Evolutionary conservation across 2,113 vertebrate genomes (phyloP).

Genomic region (Microcebus lehilahytsara): DNA sequence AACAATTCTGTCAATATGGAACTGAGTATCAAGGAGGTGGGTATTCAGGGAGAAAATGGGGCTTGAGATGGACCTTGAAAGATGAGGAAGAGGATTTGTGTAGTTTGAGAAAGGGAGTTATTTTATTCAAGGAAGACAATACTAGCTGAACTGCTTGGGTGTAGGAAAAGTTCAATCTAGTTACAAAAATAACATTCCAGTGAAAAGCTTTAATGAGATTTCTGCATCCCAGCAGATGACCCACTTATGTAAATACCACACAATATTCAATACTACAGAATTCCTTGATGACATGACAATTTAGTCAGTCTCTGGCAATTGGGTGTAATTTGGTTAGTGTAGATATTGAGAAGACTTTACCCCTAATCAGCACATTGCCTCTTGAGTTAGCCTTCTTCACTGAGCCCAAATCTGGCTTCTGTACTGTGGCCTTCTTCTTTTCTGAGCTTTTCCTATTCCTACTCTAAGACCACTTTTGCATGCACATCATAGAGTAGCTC

Average conservation of each 20-base stretch:
- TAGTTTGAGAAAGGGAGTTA: constrained; percentile 33
- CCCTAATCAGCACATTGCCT: constrained; percentile 24
- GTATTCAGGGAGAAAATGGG: background rate
- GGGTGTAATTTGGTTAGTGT: constrained; percentile 54
- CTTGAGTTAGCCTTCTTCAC: background rate
- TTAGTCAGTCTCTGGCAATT: constrained; percentile 59
- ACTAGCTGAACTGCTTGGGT: constrained; percentile 5
- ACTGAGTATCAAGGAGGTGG: background rate
- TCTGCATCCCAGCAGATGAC: constrained; percentile 61
- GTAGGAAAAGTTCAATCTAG: constrained; percentile 57
- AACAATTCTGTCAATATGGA: background rate
- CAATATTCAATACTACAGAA: constrained; percentile 50
- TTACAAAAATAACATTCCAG: constrained; percentile 64
- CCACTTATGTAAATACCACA: constrained; percentile 65
- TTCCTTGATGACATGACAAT: constrained; percentile 59
- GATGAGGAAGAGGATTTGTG: background rate
- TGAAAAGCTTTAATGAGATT: constrained; percentile 68
- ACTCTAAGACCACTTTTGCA: background rate
- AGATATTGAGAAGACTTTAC: constrained; percentile 37
- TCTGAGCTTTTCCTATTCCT: background rate
- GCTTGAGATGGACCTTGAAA: constrained; percentile 13
- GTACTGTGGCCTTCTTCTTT: background rate
- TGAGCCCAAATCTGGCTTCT: background rate
- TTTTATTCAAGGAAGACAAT: constrained; percentile 50
- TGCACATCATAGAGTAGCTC: background rate